Evolutionary conservation across 2,888 invertebrate species (phyloP), one percentile per base, ranked within the genome.

Genomic region (Agonopterix heracliana): DNA sequence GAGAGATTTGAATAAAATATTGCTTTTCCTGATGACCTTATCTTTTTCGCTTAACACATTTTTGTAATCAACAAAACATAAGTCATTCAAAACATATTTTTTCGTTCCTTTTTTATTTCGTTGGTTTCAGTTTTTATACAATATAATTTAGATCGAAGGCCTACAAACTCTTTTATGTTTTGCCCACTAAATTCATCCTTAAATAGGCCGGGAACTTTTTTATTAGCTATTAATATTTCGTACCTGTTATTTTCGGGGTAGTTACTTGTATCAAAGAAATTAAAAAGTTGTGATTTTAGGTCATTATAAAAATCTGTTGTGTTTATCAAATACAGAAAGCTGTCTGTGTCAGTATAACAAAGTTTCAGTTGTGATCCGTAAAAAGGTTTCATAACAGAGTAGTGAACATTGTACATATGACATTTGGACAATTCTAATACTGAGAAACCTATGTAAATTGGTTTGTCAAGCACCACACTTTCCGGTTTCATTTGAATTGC

Each of bases 241-340:
- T 44, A 48, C 0, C 12, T 35, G 44, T 56, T 53, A 36, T 54
- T 35, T 9, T 1, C 0, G 5, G 9, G 3, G 45, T 46, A 54
- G 40, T 56, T 56, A 43, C 50, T 51, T 9, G 56, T 56, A 49
- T 56, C 56, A 35, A 44, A 44, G 44, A 49, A 56, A 9, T 41
- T 17, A 43, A 43, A 7, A 14, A 14, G 11, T 43, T 43, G 3
- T 9, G 8, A 5, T 26, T 17, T 9, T 14, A 5, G n/a, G n/a
- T n/a, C n/a, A n/a, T n/a, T n/a, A n/a, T n/a, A n/a, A n/a, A n/a
- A n/a, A n/a, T n/a, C n/a, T n/a, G n/a, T n/a, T n/a, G n/a, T n/a
- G n/a, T n/a, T n/a, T n/a, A n/a, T n/a, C n/a, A n/a, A n/a, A n/a
- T n/a, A n/a, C n/a, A n/a, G n/a, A n/a, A n/a, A n/a, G n/a, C n/a